These are phyloP conservation scores for Rhagologus leucostigma DNA, from an alignment of 2,113 vertebrate genomes.

Conservation along the genomic window DNA sequence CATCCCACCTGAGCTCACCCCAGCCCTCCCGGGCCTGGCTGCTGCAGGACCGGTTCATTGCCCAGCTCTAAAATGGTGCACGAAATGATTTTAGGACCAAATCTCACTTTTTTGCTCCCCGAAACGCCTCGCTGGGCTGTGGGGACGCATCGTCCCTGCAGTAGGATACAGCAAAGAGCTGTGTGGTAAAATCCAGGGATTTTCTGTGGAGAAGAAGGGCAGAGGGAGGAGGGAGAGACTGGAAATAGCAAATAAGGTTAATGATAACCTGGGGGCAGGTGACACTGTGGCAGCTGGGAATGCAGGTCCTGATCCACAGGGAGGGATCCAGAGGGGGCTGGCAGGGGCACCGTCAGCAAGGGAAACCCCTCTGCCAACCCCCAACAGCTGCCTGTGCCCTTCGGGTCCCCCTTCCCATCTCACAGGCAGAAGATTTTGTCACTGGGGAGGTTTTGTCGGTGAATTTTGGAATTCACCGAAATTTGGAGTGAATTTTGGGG, in stretches of 20 bases:
- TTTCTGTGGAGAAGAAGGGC: not conserved
- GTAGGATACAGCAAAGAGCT: not conserved
- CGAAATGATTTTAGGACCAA: not conserved
- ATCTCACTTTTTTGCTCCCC: rapidly evolving
- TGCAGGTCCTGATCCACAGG: not conserved
- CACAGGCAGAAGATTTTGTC: not conserved
- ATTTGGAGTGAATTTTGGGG: not conserved
- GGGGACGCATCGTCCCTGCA: rapidly evolving
- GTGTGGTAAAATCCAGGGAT: not conserved
- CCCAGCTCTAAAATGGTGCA: not conserved
- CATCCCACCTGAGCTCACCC: not conserved
- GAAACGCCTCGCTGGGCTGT: rapidly evolving
- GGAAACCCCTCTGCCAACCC: not conserved
- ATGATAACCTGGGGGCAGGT: not conserved
- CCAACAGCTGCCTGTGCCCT: not conserved
- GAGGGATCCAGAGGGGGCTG: not conserved
- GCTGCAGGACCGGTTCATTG: not conserved
- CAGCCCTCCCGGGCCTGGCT: not conserved
- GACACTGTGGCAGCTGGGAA: not conserved
- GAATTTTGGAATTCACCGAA: not conserved
- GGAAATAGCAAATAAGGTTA: not conserved
- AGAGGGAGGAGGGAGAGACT: not conserved
- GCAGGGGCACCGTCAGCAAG: not conserved
- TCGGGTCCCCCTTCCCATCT: rapidly evolving
- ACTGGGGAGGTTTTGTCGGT: not conserved